phyloP scores from a whole-genome alignment of 2,888 invertebrate genomes.

The Cordilura impudica region DNA sequence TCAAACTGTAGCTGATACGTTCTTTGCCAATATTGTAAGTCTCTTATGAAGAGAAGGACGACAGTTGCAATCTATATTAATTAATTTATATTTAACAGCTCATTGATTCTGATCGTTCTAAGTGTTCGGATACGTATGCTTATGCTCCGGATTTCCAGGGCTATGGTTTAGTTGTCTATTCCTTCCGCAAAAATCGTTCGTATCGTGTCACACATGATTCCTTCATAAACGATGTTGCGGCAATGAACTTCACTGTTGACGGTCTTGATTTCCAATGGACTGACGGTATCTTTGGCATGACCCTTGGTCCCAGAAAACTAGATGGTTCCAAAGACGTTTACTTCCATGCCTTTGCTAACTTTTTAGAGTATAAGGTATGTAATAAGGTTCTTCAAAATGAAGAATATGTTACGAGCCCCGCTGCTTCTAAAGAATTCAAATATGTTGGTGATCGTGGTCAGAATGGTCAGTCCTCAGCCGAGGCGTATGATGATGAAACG shows the following conservation, averaged over 20 bases:
- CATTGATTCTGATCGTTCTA: too few species aligned
- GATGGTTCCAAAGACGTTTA: constrained; percentile 84
- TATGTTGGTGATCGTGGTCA: constrained; percentile 84
- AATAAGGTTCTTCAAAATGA: too few species aligned
- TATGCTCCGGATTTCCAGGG: constrained; percentile 88
- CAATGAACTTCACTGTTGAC: too few species aligned
- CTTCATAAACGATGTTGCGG: constrained; percentile 91
- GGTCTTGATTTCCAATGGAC: too few species aligned
- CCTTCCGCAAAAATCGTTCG: constrained; percentile 83
- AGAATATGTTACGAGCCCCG: constrained; percentile 82
- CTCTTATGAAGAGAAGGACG: too few species aligned
- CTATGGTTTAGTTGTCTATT: constrained; percentile 88
- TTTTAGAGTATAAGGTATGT: constrained; percentile 88
- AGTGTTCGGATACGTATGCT: constrained; percentile 86
- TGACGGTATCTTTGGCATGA: constrained; percentile 88
- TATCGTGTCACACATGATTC: constrained; percentile 90
- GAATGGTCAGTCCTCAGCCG: too few species aligned
- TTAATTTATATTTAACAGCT: too few species aligned
- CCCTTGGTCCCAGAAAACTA: constrained; percentile 81
- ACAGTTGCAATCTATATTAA: too few species aligned
- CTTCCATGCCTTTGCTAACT: constrained; percentile 89
- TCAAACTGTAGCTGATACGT: too few species aligned
- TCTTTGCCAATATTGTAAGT: too few species aligned
- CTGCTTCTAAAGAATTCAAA: constrained; percentile 85
- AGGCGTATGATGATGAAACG: too few species aligned